phyloP scores from a whole-genome alignment of 2,797 vertebrate species.

The Parauchenoglanis ngamensis region DNA sequence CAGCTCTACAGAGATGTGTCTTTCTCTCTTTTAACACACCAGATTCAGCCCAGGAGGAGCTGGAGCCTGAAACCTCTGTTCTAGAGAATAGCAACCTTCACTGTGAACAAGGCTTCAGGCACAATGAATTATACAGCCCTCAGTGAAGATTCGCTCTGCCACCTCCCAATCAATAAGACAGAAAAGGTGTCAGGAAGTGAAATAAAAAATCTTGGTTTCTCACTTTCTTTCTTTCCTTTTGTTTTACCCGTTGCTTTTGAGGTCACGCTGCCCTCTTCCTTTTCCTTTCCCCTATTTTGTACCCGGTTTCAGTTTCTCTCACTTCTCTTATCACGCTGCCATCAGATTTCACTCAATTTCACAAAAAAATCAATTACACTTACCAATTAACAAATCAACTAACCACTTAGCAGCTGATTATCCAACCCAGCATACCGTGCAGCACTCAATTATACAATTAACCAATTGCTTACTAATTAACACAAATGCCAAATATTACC shows the following conservation, averaged over 20 bases:
- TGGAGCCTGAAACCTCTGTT: neutral
- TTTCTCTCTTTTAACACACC: neutral
- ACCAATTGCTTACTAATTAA: conserved; percentile 38
- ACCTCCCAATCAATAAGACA: conserved; percentile 28
- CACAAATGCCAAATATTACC: conserved; percentile 27
- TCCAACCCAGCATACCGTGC: conserved; percentile 28
- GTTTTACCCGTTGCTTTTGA: neutral
- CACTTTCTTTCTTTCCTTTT: neutral
- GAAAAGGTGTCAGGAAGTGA: conserved; percentile 19
- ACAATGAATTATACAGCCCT: conserved; percentile 35
- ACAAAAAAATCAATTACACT: neutral
- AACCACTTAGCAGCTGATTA: conserved; percentile 38
- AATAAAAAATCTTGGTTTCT: conserved; percentile 16
- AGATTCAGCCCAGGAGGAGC: neutral
- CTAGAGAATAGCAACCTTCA: neutral
- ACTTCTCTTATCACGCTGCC: neutral
- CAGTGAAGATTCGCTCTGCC: conserved; percentile 38
- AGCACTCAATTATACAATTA: conserved; percentile 39
- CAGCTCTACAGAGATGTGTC: neutral
- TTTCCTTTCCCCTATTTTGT: neutral
- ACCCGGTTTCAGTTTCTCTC: neutral
- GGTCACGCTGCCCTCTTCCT: neutral
- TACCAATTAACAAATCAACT: conserved; percentile 41
- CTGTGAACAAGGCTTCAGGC: conserved; percentile 27
- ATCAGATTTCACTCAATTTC: conserved; percentile 28